phyloP scores from a whole-genome alignment of 2,797 vertebrate genomes.

The Anguilla anguilla region DNA sequence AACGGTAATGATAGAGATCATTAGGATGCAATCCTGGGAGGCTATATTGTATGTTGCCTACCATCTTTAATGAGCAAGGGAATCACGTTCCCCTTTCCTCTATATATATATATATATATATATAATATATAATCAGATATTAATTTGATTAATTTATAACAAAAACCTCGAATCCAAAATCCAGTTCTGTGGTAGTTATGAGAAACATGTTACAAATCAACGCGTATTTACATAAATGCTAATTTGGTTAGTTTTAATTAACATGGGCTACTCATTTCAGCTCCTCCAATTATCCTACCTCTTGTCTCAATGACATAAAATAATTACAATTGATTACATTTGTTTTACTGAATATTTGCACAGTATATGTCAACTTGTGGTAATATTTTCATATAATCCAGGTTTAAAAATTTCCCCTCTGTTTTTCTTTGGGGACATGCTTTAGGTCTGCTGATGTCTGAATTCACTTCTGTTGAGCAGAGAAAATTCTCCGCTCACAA shows the following conservation, averaged over 20 bases:
- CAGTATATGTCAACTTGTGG: no score
- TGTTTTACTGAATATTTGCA: neutral
- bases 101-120: constrained; percentile 43
- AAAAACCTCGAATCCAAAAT: constrained; percentile 34
- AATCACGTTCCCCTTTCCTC: constrained; percentile 32
- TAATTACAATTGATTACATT: neutral
- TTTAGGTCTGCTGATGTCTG: neutral
- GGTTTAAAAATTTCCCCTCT: neutral
- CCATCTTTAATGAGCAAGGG: constrained; percentile 30
- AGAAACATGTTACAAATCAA: constrained; percentile 32
- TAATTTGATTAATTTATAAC: constrained; percentile 45
- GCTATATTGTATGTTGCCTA: constrained; percentile 41
- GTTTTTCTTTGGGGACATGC: neutral
- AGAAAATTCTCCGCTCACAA: no score
- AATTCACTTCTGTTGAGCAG: neutral
- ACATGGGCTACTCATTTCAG: constrained; percentile 32
- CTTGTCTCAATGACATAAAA: neutral
- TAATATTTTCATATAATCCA: neutral
- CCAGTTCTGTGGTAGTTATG: constrained; percentile 37
- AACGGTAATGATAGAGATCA: constrained; percentile 55
- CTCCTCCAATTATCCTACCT: constrained; percentile 18
- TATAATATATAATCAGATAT: constrained; percentile 46
- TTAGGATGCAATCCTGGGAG: constrained; percentile 48
- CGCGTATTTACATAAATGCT: constrained; percentile 37
- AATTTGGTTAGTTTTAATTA: constrained; percentile 48